These are phyloP conservation scores for Halichondria panicea DNA, from an alignment of 37 sponge, comb jelly and placozoan species.

Conservation along the genomic window DNA sequence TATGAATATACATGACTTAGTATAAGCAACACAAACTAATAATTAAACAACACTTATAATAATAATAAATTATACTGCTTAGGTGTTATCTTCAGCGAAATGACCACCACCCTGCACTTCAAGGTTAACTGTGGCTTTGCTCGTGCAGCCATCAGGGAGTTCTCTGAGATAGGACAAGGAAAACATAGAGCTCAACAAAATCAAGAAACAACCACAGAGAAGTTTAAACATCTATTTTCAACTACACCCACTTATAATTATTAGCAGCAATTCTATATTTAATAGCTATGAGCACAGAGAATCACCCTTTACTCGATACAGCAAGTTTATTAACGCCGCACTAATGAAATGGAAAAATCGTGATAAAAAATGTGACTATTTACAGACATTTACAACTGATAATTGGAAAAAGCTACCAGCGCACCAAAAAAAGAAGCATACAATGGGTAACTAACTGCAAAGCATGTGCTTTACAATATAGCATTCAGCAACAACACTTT, in stretches of 20 bases:
- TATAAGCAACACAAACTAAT: too few species aligned
- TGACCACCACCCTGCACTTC: slow-evolving; percentile 5
- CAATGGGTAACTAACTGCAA: not conserved
- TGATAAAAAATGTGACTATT: not conserved
- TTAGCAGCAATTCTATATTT: not conserved
- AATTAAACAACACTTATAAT: too few species aligned
- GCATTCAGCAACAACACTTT: not conserved
- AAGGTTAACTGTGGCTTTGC: slow-evolving; percentile 12
- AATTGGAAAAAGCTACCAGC: slow-evolving; percentile 6
- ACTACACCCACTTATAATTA: not conserved
- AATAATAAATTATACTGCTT: too few species aligned
- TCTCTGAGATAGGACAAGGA: slow-evolving; percentile 3
- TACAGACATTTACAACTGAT: not conserved
- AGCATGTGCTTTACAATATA: slow-evolving; percentile 5
- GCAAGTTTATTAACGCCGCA: not conserved
- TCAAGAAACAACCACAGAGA: not conserved
- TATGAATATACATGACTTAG: too few species aligned
- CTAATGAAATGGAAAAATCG: slow-evolving; percentile 6
- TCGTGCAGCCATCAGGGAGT: slow-evolving; percentile 14
- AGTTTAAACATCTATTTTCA: not conserved
- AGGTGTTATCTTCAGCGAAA: too few species aligned
- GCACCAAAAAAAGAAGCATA: not conserved
- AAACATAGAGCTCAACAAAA: too few species aligned
- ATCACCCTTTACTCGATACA: not conserved
- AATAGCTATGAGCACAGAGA: not conserved